Base-by-base conservation (phyloP, 2,113 vertebrate genomes). In the Platycercus adscitus region DNA sequence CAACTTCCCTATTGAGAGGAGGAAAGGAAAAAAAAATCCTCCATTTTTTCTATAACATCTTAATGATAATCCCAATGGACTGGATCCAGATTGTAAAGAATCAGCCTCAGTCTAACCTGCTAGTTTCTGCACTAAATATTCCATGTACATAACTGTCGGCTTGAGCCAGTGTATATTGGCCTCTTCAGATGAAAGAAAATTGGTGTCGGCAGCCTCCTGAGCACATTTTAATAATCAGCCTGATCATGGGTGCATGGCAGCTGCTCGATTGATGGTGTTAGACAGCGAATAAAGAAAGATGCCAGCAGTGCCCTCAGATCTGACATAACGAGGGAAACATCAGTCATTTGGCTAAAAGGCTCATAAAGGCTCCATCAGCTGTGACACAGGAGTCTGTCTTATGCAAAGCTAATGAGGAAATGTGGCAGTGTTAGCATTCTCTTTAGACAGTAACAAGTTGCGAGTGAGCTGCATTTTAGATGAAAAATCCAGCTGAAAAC, bases 341-440 rank as follows among this genome's bases (percentile, higher is more conserved):
- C 98, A 98, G 97, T 98, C 97, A 98, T 98, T 98, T 97, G 96
- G 97, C 98, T 98, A 98, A 98, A 98, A 98, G 97, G 96, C 98
- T 98, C 98, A 97, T 97, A 98, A 98, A 98, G 96, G 91, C 95
- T 97, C 97, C 96, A 98, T 98, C 96, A 97, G 97, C 97, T 97
- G 95, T 98, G 97, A 98, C 97, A 97, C 95, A 94, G 91, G 97
- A 97, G 96, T 97, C 97, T 92, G 97, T 98, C 97, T 97, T 95
- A 96, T 92, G 97, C 72, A 80, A 95, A 98, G 93, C 97, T 98
- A 98, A 98, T 98, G 97, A 98, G 97, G 94, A 98, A 97, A 98
- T 97, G 97, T 96, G 96, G 97, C 88, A 79, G 93, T 81, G 93
- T 86, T 94, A 96, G 96, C 96, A 81, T 97, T 97, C 96, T 97